phyloP scores from a whole-genome alignment of 2,113 vertebrate genomes.

The Melospiza georgiana region DNA sequence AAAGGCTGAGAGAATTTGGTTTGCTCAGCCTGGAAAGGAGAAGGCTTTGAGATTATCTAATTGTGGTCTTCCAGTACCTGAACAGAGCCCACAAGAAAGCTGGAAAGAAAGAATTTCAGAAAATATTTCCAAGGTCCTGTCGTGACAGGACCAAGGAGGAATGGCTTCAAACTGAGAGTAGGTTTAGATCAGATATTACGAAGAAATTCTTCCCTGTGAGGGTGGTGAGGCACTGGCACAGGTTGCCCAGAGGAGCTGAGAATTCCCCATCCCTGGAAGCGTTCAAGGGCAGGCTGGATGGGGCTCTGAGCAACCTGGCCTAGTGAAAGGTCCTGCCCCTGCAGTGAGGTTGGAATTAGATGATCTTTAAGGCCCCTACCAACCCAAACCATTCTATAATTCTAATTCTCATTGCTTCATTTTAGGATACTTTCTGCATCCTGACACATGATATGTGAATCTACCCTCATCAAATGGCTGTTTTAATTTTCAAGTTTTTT shows the following conservation, averaged over 20 bases:
- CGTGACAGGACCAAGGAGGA: not conserved
- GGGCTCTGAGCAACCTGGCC: not conserved
- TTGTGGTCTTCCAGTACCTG: not conserved
- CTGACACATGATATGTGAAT: not conserved
- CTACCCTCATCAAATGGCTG: not conserved
- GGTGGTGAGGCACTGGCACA: fast-evolving
- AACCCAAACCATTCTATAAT: not conserved
- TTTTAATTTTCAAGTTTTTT: not conserved
- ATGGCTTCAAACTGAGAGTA: not conserved
- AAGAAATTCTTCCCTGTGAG: not conserved
- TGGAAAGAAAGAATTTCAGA: not conserved
- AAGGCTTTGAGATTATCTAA: not conserved
- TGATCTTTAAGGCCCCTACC: not conserved
- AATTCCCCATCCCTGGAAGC: not conserved
- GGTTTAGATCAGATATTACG: not conserved
- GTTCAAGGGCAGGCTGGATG: fast-evolving
- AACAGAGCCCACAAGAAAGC: not conserved
- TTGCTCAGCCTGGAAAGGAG: not conserved
- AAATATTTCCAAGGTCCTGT: not conserved
- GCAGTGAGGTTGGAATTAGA: not conserved
- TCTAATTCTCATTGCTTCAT: not conserved
- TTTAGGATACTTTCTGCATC: not conserved
- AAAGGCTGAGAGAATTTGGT: not conserved
- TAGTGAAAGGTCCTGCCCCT: not conserved
- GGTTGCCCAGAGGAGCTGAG: not conserved